phyloP scores from a whole-genome alignment of 2,797 vertebrate genomes.

The Gallinago solitaria region DNA sequence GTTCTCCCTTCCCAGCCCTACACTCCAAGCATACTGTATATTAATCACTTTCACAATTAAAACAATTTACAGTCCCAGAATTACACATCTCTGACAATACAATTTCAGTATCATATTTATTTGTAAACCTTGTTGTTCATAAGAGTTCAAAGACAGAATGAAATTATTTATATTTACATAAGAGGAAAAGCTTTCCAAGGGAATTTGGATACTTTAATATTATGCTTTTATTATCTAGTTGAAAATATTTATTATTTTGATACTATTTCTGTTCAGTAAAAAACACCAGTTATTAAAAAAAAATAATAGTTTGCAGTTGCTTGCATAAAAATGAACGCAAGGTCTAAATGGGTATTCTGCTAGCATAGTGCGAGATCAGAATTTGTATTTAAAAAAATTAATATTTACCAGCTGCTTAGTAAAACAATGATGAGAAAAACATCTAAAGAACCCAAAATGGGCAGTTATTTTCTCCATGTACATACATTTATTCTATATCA shows the following conservation, averaged over 20 bases:
- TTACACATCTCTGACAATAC: neutral
- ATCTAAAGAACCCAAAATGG: neutral
- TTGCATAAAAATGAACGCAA: neutral
- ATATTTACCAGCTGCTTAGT: neutral
- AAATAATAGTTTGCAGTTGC: neutral
- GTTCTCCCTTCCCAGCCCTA: neutral
- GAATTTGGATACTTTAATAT: neutral
- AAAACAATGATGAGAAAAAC: neutral
- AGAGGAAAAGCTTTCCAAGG: neutral
- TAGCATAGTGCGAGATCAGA: neutral
- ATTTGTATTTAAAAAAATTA: neutral
- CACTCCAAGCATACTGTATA: neutral
- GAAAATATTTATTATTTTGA: neutral
- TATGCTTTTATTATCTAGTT: neutral
- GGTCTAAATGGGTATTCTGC: neutral
- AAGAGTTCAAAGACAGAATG: neutral
- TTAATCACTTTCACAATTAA: neutral
- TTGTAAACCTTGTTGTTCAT: neutral
- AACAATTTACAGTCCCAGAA: neutral
- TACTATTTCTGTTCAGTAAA: neutral
- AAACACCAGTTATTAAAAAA: neutral
- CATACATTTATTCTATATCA: neutral
- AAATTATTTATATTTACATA: neutral
- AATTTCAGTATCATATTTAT: neutral
- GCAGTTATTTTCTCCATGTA: neutral